These are phyloP conservation scores for Epinephelus coioides DNA, from an alignment of 2,797 vertebrate species.

Conservation along the genomic window DNA sequence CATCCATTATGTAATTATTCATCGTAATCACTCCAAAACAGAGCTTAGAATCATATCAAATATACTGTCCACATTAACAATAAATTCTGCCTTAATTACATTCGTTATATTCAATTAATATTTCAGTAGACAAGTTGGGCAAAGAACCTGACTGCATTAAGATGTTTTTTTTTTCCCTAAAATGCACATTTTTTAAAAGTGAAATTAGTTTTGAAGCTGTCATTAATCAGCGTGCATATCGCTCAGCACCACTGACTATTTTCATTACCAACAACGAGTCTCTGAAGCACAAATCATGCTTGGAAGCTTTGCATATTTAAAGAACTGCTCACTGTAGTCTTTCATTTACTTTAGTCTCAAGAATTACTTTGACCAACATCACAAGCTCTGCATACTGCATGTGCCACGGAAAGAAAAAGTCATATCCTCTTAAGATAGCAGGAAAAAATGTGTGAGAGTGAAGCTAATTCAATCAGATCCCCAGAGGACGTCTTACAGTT, in stretches of 20 bases:
- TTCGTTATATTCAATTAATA: conserved; percentile 48
- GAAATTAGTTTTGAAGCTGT: conserved; percentile 52
- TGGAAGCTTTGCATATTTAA: conserved; percentile 47
- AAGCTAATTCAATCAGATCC: conserved; percentile 52
- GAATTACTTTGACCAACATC: conserved; percentile 22
- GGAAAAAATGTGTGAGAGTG: conserved; percentile 18
- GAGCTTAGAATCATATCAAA: conserved; percentile 41
- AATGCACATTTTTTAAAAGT: conserved; percentile 34
- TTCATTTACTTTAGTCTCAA: conserved; percentile 25
- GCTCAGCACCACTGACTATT: conserved; percentile 45
- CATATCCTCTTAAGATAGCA: conserved; percentile 13
- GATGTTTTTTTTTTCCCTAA: conserved; percentile 20
- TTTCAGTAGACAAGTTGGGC: conserved; percentile 18
- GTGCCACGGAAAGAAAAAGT: conserved; percentile 24
- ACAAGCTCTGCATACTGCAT: conserved; percentile 5
- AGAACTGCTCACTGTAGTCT: conserved; percentile 34
- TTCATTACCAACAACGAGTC: conserved; percentile 43
- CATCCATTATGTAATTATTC: conserved; percentile 57
- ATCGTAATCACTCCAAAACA: conserved; percentile 56
- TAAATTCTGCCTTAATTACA: conserved; percentile 50
- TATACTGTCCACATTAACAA: conserved; percentile 41
- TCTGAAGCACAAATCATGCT: conserved; percentile 53
- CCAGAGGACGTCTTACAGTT: conserved; percentile 24
- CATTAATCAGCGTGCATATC: conserved; percentile 62
- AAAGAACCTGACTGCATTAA: conserved; percentile 23